Percentiles rank a stretch among this genome's conserved stretches.
phyloP scores from a whole-genome alignment of 2,113 vertebrate genomes.

The Podilymbus podiceps region DNA sequence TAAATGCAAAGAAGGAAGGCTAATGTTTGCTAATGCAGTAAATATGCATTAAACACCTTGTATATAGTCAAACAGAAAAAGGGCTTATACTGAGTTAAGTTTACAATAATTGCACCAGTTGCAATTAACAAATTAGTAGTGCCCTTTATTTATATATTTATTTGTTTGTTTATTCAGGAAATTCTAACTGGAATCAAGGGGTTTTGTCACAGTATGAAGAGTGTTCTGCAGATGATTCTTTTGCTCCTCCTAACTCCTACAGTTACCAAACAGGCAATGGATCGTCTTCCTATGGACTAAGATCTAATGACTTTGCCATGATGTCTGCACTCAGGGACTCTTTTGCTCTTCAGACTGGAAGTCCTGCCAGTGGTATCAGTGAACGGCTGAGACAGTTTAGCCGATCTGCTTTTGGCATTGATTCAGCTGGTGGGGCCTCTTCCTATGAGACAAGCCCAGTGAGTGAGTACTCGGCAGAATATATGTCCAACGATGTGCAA shows the following conservation, averaged over 20 bases:
- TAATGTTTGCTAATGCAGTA: neutral
- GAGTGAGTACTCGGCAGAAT: neutral
- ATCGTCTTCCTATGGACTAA: neutral
- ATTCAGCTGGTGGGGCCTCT: neutral
- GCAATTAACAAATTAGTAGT: neutral
- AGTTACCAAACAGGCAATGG: neutral
- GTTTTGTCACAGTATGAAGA: neutral
- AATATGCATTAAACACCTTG: neutral
- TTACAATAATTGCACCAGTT: neutral
- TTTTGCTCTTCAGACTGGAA: neutral
- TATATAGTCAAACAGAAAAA: neutral
- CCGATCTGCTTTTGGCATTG: neutral
- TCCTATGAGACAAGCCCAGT: neutral
- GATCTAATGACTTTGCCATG: neutral
- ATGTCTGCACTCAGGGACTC: neutral
- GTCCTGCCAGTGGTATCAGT: neutral
- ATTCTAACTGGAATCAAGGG: neutral
- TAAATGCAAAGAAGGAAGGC: neutral
- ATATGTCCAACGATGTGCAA: neutral
- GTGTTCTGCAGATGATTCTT: neutral
- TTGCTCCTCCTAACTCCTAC: neutral
- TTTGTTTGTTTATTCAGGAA: neutral
- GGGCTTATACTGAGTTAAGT: neutral
- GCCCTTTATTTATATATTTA: neutral
- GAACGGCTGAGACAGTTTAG: conserved; percentile 1